Percentiles rank a stretch among this genome's conserved stretches.
Evolutionary conservation across 1,140 invertebrate species (phyloP).

Genomic region (Cydia strobilella): DNA sequence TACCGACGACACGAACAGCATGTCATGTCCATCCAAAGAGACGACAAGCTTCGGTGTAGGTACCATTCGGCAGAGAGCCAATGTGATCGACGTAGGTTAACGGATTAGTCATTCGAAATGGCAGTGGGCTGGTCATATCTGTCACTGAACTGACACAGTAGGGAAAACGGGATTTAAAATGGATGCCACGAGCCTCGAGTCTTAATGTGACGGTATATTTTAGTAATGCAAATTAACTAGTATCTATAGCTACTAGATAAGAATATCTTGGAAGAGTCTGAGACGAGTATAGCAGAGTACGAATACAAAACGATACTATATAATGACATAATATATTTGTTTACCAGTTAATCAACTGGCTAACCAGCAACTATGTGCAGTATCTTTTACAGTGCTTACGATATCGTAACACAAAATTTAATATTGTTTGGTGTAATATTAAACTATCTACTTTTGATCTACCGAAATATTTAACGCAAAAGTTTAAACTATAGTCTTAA

Average conservation of each 20-base stretch:
- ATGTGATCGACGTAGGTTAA: background rate
- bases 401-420: too few species aligned
- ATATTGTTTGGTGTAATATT: too few species aligned
- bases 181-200: background rate
- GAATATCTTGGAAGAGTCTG: too few species aligned
- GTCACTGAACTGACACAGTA: background rate
- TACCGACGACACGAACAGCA: too few species aligned
- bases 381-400: too few species aligned
- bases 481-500: background rate
- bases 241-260: too few species aligned
- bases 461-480: background rate
- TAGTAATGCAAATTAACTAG: background rate
- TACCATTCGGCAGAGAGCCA: background rate
- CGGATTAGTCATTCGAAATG: background rate
- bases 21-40: background rate
- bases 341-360: too few species aligned
- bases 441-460: background rate
- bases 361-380: too few species aligned
- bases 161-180: background rate
- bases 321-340: too few species aligned
- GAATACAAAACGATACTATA: too few species aligned
- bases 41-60: background rate
- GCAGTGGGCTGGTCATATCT: background rate
- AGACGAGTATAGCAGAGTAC: too few species aligned
- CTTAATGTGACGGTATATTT: background rate